Evolutionary conservation across 2,797 vertebrate genomes (phyloP), one percentile per base, ranked within the genome.

Genomic region (Phataginus tricuspis): DNA sequence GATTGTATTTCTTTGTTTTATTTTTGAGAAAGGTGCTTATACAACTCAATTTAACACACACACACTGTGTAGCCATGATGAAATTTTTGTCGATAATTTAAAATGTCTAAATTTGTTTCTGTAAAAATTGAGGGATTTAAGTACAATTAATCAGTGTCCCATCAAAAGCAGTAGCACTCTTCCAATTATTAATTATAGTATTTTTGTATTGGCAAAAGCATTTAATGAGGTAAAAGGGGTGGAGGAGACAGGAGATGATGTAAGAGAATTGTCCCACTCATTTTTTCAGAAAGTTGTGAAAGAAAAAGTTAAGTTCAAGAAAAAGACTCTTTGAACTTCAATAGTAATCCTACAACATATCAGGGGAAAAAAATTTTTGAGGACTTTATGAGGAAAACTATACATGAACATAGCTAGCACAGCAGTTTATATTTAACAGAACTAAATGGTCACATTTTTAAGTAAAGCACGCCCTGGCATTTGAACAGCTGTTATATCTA

Each of bases 401-500:
- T 92, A 27, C 68, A 87, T 79, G 53, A 71, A 79, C 31, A 96
- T 79, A 85, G 53, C 86, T 57, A 96, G 83, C 90, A 92, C 10
- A 97, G 84, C 89, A 94, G 53, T 95, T 97, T 97, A 95, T 97
- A 96, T 97, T 97, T 98, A 97, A 97, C 95, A 90, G 37, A 96
- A 95, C 91, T 94, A 95, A 97, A 82, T 93, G 95, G 95, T 96
- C 96, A 96, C 97, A 97, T 97, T 98, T 96, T 97, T n/a, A 97
- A 96, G 91, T 82, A 95, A 96, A 97, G 86, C 85, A 95, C 5
- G 19, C 94, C 95, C 69, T 97, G 96, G 97, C 97, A 97, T 97
- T 97, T 97, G 96, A 97, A 96, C 96, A 98, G 96, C 97, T 97
- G 97, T 96, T 98, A 83, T 90, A 95, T 95, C 94, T 86, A 95